Conservation (phyloP, 2,113 vertebrate genomes). For the Phoenicopterus ruber region DNA sequence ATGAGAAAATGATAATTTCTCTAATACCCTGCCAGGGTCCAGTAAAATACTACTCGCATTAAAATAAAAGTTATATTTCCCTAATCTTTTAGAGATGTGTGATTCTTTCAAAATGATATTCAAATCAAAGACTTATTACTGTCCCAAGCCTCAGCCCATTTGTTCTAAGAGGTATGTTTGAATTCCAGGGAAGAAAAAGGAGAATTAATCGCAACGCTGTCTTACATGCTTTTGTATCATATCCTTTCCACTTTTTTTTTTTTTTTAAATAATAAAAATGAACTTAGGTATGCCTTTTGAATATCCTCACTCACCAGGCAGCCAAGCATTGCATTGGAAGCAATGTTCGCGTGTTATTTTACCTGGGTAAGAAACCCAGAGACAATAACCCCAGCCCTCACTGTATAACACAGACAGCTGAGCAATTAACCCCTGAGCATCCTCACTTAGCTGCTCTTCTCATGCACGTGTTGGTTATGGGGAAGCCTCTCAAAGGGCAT, state of each 20-base stretch:
- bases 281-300: not conserved
- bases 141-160: slow-evolving; percentile 7
- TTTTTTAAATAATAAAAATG: not conserved
- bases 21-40: slow-evolving; percentile 48
- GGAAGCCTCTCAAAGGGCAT: not conserved
- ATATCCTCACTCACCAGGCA: not conserved
- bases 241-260: not conserved
- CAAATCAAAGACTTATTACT: slow-evolving; percentile 50
- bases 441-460: not conserved
- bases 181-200: not conserved
- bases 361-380: not conserved
- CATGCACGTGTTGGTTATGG: rapidly evolving
- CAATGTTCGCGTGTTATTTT: not conserved
- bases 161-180: slow-evolving; percentile 10
- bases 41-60: slow-evolving; percentile 58
- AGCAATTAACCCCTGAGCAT: not conserved
- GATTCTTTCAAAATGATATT: slow-evolving; percentile 55
- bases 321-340: not conserved
- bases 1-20: slow-evolving; percentile 60
- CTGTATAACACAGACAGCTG: not conserved
- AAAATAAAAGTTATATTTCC: slow-evolving; percentile 62
- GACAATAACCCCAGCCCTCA: not conserved
- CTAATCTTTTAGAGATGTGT: slow-evolving; percentile 55
- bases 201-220: not conserved
- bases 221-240: rapidly evolving